A percentile compares a stretch with the other conserved stretches of the same genome.
These are phyloP conservation scores for Phoenicopterus ruber DNA, from an alignment of 2,113 vertebrate genomes.

Conservation along the genomic window DNA sequence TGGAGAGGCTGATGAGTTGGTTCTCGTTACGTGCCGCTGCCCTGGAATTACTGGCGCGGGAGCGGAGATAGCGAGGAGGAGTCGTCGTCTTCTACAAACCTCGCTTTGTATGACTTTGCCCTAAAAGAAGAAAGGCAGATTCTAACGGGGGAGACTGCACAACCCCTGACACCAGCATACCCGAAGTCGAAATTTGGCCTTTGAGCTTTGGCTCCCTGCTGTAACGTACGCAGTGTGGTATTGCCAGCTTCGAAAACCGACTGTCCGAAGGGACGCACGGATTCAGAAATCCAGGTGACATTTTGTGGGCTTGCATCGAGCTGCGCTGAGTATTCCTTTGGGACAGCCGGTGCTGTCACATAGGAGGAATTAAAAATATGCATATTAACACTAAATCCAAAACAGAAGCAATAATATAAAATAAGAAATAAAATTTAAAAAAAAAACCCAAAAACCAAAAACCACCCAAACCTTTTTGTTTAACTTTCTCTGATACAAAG, in stretches of 20 bases:
- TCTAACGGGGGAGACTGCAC: neutral
- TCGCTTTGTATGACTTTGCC: neutral
- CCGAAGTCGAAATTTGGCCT: neutral
- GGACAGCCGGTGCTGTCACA: neutral
- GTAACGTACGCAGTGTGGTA: neutral
- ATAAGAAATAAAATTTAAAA: neutral
- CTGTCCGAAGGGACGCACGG: neutral
- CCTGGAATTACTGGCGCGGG: neutral
- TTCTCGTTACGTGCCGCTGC: fast-evolving
- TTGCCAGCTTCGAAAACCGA: neutral
- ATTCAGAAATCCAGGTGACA: neutral
- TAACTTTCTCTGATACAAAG: constrained; percentile 44
- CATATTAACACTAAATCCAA: neutral
- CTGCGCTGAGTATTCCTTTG: neutral
- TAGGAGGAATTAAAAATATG: neutral
- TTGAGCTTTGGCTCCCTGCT: neutral
- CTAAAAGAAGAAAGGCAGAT: neutral
- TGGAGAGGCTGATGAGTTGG: neutral
- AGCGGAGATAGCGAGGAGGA: neutral
- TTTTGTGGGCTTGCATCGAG: neutral
- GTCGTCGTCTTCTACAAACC: neutral
- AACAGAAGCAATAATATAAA: neutral
- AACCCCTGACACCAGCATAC: neutral
- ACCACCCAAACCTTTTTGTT: neutral
- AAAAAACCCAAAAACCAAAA: neutral